Conservation (phyloP, 2,113 vertebrate species). For the Indri indri region DNA sequence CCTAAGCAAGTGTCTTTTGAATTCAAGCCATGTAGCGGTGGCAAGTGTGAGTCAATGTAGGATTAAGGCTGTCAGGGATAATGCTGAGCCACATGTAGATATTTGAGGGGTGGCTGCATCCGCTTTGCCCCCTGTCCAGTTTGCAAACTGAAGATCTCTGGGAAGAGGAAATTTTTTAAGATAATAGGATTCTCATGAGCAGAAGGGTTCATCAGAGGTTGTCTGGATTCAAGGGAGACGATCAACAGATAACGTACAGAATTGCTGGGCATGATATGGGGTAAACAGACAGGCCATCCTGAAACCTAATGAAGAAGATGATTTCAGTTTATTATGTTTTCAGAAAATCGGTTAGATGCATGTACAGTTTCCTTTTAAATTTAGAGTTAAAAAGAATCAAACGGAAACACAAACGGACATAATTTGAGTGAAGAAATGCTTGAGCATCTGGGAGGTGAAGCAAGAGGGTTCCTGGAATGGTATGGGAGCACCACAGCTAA, state of each 20-base stretch:
- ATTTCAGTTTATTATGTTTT: not conserved
- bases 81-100: not conserved
- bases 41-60: not conserved
- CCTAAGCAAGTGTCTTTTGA: not conserved
- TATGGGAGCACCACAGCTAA: not conserved
- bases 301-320: not conserved
- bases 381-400: slow-evolving; percentile 17
- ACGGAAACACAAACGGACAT: not conserved
- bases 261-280: not conserved
- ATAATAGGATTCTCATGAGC: not conserved
- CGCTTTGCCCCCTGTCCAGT: not conserved
- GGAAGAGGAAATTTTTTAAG: not conserved
- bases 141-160: not conserved
- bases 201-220: not conserved
- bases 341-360: not conserved
- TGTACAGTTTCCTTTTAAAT: not conserved
- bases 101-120: not conserved
- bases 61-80: not conserved
- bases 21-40: not conserved
- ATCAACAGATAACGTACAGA: not conserved
- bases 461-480: not conserved
- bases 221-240: not conserved
- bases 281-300: not conserved
- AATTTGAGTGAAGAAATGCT: slow-evolving; percentile 24
- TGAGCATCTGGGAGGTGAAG: not conserved